phyloP scores from a whole-genome alignment of 2,888 invertebrate species.

The Choristoneura rosaceana region DNA sequence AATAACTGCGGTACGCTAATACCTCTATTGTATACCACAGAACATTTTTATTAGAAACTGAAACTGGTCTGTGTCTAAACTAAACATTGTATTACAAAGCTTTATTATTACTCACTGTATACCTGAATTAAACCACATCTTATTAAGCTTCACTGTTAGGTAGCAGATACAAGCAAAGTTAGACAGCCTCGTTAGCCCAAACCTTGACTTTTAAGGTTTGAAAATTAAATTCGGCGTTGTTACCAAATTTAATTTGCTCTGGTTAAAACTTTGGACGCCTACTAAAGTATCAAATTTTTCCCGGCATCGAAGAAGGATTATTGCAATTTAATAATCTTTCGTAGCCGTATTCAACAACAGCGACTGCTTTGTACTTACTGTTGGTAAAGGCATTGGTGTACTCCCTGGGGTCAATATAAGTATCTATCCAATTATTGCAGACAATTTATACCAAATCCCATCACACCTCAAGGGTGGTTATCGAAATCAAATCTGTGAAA shows the following conservation, averaged over 20 bases:
- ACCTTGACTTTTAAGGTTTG: conserved; percentile 8
- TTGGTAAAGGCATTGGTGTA: no score
- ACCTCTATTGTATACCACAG: no score
- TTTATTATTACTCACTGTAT: neutral
- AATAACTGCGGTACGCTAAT: no score
- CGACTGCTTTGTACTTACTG: no score
- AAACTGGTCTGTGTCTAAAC: neutral
- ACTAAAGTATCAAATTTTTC: neutral
- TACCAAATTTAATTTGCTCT: conserved; percentile 2
- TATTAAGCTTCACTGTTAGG: conserved; percentile 14
- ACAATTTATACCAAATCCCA: no score
- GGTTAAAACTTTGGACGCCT: conserved; percentile 1
- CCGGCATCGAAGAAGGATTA: neutral
- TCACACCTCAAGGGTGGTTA: no score
- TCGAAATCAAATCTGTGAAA: no score
- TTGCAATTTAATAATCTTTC: no score
- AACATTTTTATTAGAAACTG: no score
- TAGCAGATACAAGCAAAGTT: conserved; percentile 24
- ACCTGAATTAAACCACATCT: neutral
- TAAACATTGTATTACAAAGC: neutral
- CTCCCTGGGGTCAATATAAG: no score
- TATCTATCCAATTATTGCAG: no score
- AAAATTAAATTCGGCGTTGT: conserved; percentile 15
- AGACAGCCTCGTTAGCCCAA: conserved; percentile 5
- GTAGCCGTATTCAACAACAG: no score